Percentiles rank a stretch among this genome's conserved stretches.
Evolutionary conservation across 2,113 vertebrate species (phyloP).

Genomic region (Salvelinus alpinus): DNA sequence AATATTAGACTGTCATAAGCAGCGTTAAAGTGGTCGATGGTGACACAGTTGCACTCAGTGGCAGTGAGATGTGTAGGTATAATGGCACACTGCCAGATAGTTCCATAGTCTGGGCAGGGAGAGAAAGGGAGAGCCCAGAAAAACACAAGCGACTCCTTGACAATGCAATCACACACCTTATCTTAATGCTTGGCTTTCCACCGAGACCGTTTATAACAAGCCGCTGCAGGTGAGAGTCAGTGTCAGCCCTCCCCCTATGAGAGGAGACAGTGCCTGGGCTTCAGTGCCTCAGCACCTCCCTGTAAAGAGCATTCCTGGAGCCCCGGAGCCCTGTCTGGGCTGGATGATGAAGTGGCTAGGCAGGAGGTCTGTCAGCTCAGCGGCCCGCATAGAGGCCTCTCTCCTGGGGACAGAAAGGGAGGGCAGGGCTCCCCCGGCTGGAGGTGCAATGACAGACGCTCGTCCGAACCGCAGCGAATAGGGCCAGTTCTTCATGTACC

Average conservation of each 20-base stretch:
- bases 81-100: conserved; percentile 11
- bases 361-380: conserved; percentile 58
- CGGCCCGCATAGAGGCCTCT: conserved; percentile 41
- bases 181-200: not conserved
- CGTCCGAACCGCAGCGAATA: conserved; percentile 2
- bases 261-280: not conserved
- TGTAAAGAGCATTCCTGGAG: conserved; percentile 19
- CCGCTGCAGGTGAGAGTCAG: conserved; percentile 6
- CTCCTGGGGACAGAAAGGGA: conserved; percentile 37
- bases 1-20: too few species aligned
- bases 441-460: conserved; percentile 46
- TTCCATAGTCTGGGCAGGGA: conserved; percentile 15
- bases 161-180: conserved; percentile 17
- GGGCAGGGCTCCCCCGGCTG: conserved; percentile 21
- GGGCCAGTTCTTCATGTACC: too few species aligned
- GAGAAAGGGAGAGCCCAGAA: not conserved
- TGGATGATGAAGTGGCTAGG: conserved; percentile 55
- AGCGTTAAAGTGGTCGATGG: not conserved
- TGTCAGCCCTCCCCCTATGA: conserved; percentile 7
- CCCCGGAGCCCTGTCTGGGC: conserved; percentile 31
- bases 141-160: not conserved
- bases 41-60: not conserved
- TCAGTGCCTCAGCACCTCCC: not conserved
- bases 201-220: not conserved
- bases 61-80: not conserved